phyloP scores from a whole-genome alignment of 2,113 vertebrate genomes.

The Beaufortia kweichowensis region DNA sequence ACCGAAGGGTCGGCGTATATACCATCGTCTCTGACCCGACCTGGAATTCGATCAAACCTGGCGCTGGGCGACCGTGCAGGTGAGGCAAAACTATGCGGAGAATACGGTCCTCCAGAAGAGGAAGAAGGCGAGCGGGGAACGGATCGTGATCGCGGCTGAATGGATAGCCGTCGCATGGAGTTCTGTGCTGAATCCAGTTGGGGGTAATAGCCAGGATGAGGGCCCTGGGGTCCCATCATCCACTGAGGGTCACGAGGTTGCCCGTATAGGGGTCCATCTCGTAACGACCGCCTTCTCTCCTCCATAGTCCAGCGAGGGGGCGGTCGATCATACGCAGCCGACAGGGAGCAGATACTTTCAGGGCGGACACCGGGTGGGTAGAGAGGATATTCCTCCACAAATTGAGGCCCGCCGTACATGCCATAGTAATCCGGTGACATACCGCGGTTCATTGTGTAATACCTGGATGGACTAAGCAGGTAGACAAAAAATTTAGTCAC shows the following conservation, averaged over 20 bases:
- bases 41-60: conserved; percentile 77
- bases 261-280: conserved; percentile 78
- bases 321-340: conserved; percentile 80
- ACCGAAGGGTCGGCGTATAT: conserved; percentile 81
- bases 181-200: conserved; percentile 78
- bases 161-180: conserved; percentile 83
- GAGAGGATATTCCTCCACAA: conserved; percentile 84
- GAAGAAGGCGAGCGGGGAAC: conserved; percentile 90
- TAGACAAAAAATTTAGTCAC: background rate
- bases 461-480: conserved; percentile 79
- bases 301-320: conserved; percentile 81
- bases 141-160: conserved; percentile 91
- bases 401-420: conserved; percentile 78
- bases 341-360: conserved; percentile 92
- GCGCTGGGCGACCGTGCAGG: conserved; percentile 83
- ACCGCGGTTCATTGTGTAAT: conserved; percentile 78
- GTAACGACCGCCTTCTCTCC: conserved; percentile 82
- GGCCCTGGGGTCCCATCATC: conserved; percentile 55
- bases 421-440: conserved; percentile 79
- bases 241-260: conserved; percentile 58
- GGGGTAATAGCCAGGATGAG: conserved; percentile 71
- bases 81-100: conserved; percentile 79
- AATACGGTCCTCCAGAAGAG: conserved; percentile 81
- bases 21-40: conserved; percentile 78
- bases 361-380: conserved; percentile 84